Evolutionary conservation across 2,797 vertebrate species (phyloP).

Genomic region (Sebastes minor): DNA sequence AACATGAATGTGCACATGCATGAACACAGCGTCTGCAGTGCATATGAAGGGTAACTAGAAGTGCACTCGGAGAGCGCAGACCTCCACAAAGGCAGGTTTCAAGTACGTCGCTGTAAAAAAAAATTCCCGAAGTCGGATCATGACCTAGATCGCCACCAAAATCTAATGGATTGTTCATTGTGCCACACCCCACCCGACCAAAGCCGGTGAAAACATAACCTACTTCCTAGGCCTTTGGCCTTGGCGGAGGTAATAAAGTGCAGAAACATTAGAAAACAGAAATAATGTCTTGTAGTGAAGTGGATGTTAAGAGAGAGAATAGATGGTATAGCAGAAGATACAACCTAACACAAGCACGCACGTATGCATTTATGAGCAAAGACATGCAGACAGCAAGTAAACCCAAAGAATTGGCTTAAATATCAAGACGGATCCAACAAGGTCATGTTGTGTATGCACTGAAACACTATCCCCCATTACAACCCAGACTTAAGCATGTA

Average conservation of each 20-base stretch:
- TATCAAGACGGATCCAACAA: background rate
- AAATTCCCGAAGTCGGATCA: too few relatives aligned
- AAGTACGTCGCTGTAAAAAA: too few relatives aligned
- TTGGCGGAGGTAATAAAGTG: background rate
- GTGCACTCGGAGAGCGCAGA: too few relatives aligned
- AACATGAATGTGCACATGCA: background rate
- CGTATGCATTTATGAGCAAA: background rate
- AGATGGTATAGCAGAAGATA: background rate
- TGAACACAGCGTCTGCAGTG: background rate
- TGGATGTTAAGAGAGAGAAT: background rate
- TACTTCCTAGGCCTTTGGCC: too few relatives aligned
- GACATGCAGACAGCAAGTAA: background rate
- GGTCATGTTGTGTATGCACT: background rate
- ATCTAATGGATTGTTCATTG: too few relatives aligned
- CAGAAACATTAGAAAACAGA: background rate
- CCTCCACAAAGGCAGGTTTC: too few relatives aligned
- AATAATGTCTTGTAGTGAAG: background rate
- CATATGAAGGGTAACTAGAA: background rate
- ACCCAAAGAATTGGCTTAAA: background rate
- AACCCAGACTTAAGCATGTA: constrained; percentile 2
- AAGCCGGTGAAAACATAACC: too few relatives aligned
- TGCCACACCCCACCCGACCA: too few relatives aligned
- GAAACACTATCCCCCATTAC: constrained; percentile 18
- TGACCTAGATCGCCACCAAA: too few relatives aligned
- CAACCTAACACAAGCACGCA: background rate